phyloP scores from a whole-genome alignment of 2,888 invertebrate genomes.

The Trissoscelio sp. region DNA sequence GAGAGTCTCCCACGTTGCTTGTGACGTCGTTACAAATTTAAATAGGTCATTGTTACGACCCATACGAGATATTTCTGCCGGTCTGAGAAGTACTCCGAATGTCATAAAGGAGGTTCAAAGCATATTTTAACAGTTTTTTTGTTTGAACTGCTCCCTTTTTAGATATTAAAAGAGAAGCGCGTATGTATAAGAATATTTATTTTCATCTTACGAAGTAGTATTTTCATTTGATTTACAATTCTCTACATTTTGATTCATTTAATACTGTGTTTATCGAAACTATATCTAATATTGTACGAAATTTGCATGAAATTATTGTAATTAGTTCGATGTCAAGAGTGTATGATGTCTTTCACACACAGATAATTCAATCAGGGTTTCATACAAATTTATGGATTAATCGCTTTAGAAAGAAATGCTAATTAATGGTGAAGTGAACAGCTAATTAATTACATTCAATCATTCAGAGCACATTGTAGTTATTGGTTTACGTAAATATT shows the following conservation, averaged over 20 bases:
- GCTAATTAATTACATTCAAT: constrained; percentile 58
- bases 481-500: constrained; percentile 42
- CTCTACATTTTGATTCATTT: too few relatives aligned
- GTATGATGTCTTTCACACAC: constrained; percentile 27
- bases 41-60: constrained; percentile 64
- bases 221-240: too few relatives aligned
- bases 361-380: constrained; percentile 26
- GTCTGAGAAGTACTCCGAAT: not conserved
- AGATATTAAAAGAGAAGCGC: not conserved
- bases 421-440: constrained; percentile 52
- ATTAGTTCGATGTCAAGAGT: constrained; percentile 38
- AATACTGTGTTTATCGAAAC: too few relatives aligned
- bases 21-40: constrained; percentile 46
- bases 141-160: constrained; percentile 16
- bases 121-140: constrained; percentile 21
- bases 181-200: not conserved
- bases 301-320: constrained; percentile 23
- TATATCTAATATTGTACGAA: not conserved
- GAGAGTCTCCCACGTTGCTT: constrained; percentile 61
- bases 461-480: constrained; percentile 15
- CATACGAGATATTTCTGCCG: constrained; percentile 31
- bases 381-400: constrained; percentile 28
- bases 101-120: constrained; percentile 30
- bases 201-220: not conserved
- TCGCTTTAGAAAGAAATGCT: constrained; percentile 43